phyloP scores from a whole-genome alignment of 23 tunicate species.

The Botrylloides violaceus region DNA sequence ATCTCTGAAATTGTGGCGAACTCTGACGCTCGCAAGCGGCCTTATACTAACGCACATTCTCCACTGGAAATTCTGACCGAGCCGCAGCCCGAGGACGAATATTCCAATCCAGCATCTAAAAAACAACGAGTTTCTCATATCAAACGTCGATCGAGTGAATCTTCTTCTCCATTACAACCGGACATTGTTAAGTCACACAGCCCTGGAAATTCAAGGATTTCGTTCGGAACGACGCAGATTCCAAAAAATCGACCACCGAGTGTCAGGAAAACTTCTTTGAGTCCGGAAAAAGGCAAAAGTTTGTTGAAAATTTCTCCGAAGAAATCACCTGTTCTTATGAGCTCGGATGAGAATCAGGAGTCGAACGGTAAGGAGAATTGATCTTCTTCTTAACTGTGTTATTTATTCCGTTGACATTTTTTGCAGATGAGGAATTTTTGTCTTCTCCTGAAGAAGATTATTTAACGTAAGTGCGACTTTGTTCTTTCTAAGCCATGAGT shows the following conservation, averaged over 20 bases:
- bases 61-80: constrained; percentile 21
- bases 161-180: constrained; percentile 54
- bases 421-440: background rate
- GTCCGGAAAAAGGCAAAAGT: background rate
- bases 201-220: constrained; percentile 21
- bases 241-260: background rate
- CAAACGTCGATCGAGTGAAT: constrained; percentile 6
- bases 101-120: constrained; percentile 62
- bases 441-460: background rate
- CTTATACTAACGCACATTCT: constrained; percentile 24
- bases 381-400: background rate
- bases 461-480: background rate
- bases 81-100: constrained; percentile 22
- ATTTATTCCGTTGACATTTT: background rate
- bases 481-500: too few species aligned
- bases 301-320: background rate
- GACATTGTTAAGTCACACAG: background rate
- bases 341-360: background rate
- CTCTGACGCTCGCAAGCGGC: constrained; percentile 43
- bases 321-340: background rate
- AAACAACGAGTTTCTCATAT: constrained; percentile 59
- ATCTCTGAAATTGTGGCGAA: constrained; percentile 28
- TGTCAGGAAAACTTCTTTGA: background rate
- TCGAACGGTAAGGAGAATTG: background rate
- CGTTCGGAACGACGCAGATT: constrained; percentile 8